A percentile compares a stretch with the other conserved stretches of the same genome.
These are phyloP conservation scores for Zelostemma sp. DNA, from an alignment of 1,140 invertebrate species.

Conservation along the genomic window DNA sequence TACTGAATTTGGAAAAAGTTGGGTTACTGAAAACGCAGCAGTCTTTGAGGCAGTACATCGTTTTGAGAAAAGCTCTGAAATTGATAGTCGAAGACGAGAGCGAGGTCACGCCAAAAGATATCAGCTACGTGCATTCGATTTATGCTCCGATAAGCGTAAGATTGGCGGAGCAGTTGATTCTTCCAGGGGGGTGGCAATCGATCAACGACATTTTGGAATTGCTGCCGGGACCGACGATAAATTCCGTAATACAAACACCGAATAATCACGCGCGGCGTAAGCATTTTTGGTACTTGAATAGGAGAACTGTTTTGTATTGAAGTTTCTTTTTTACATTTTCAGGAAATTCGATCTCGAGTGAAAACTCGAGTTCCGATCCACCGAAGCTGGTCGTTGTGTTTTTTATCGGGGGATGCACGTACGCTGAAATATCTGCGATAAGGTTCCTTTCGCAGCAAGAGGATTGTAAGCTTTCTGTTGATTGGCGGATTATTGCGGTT, in stretches of 20 bases:
- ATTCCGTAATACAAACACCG: slow-evolving; percentile 41
- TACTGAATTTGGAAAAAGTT: slow-evolving; percentile 90
- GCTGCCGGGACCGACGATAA: slow-evolving; percentile 74
- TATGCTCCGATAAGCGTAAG: slow-evolving; percentile 95
- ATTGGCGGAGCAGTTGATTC: slow-evolving; percentile 86
- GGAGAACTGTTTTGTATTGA: no score
- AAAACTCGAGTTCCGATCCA: slow-evolving; percentile 77
- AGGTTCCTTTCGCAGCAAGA: slow-evolving; percentile 93
- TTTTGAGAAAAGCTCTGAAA: slow-evolving; percentile 81
- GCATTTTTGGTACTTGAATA: no score
- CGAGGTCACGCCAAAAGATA: slow-evolving; percentile 88
- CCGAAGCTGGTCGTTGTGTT: slow-evolving; percentile 90
- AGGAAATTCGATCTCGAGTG: slow-evolving; percentile 75
- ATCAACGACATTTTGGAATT: slow-evolving; percentile 77
- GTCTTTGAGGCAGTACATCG: slow-evolving; percentile 77
- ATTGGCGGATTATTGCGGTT: background rate
- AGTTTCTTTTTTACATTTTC: slow-evolving; percentile 16
- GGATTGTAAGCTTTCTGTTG: slow-evolving; percentile 75
- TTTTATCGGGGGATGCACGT: slow-evolving; percentile 97
- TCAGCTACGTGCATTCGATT: slow-evolving; percentile 93
- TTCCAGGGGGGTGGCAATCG: slow-evolving; percentile 85
- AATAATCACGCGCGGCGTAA: slow-evolving; percentile 34
- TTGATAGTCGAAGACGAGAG: slow-evolving; percentile 90
- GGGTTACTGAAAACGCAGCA: slow-evolving; percentile 84
- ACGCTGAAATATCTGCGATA: slow-evolving; percentile 93